Evolutionary conservation across 2,888 invertebrate genomes (phyloP).

Genomic region (Cecidostiba fungosa): DNA sequence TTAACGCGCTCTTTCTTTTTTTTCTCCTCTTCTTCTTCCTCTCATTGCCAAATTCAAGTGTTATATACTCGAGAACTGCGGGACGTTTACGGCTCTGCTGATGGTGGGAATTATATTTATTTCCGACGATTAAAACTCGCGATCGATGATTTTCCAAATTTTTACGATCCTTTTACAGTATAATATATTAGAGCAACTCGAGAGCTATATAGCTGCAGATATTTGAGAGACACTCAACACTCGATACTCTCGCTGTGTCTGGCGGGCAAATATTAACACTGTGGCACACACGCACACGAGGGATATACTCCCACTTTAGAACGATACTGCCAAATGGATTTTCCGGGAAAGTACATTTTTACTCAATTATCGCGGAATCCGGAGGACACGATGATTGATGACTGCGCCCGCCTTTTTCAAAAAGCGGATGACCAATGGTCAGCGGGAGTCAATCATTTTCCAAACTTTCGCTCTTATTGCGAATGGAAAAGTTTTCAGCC

Average conservation of each 20-base stretch:
- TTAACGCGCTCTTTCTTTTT: conserved; percentile 4
- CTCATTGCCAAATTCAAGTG: conserved; percentile 11
- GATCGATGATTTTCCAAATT: conserved; percentile 1
- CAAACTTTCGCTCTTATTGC: conserved; percentile 48
- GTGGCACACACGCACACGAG: not conserved
- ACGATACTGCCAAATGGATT: conserved; percentile 41
- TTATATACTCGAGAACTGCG: not conserved
- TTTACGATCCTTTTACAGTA: not conserved
- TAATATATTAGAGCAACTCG: not conserved
- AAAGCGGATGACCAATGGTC: conserved; percentile 49
- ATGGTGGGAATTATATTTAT: not conserved
- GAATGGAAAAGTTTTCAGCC: conserved; percentile 58
- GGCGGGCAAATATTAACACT: conserved; percentile 48
- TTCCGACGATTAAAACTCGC: not conserved
- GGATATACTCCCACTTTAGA: not conserved
- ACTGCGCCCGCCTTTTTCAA: conserved; percentile 42
- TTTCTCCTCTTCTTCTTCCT: not conserved
- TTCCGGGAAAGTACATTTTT: conserved; percentile 52
- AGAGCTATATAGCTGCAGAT: not conserved
- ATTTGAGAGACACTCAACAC: conserved; percentile 14
- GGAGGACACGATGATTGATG: conserved; percentile 57
- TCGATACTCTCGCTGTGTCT: not conserved
- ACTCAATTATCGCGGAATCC: conserved; percentile 57
- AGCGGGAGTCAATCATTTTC: conserved; percentile 59
- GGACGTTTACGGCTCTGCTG: not conserved